Evolutionary conservation across 1,140 invertebrate genomes (phyloP).

Genomic region (Nomia melanderi): DNA sequence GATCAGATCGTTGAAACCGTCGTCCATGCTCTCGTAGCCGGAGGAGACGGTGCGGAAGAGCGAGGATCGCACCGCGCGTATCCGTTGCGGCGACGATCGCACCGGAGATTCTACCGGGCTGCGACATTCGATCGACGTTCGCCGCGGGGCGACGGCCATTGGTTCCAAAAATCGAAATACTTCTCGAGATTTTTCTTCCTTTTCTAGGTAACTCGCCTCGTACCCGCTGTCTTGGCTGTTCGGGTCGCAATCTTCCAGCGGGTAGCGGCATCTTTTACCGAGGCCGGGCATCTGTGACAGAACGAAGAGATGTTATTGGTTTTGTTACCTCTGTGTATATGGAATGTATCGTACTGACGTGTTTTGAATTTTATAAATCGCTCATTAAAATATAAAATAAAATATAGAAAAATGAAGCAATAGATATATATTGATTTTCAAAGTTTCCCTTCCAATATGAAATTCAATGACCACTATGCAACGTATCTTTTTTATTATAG

Average conservation of each 20-base stretch:
- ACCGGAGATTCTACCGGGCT: constrained; percentile 75
- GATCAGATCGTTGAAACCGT: constrained; percentile 86
- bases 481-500: no score
- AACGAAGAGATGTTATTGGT: no score
- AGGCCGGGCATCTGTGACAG: constrained; percentile 4
- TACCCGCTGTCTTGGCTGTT: constrained; percentile 84
- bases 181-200: constrained; percentile 53
- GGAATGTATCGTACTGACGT: no score
- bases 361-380: no score
- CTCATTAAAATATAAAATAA: no score
- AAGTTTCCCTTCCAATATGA: no score
- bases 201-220: constrained; percentile 63
- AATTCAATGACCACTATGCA: no score
- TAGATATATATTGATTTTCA: no score
- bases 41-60: constrained; percentile 81
- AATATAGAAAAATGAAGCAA: no score
- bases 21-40: constrained; percentile 84
- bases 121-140: constrained; percentile 70
- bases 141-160: constrained; percentile 78
- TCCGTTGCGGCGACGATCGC: constrained; percentile 50
- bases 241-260: constrained; percentile 79
- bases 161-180: constrained; percentile 81
- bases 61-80: constrained; percentile 42
- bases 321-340: no score
- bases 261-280: constrained; percentile 64